A percentile compares a stretch with the other conserved stretches of the same genome.
Conservation (phyloP, 2,888 invertebrate species). For the Petrophora chlorosata region DNA sequence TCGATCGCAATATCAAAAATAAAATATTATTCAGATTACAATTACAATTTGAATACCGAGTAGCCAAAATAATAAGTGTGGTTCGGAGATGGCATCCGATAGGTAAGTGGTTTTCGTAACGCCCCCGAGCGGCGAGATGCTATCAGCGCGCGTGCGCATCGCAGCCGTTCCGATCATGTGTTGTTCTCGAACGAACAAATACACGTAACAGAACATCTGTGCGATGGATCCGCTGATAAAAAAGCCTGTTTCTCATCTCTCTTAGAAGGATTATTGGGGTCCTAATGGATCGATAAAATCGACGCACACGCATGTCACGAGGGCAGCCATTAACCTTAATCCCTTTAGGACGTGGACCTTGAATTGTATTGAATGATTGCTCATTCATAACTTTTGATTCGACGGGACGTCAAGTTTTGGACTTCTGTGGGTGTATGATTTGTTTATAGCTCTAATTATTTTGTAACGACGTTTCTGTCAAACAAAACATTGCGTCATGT, state of each 20-base stretch:
- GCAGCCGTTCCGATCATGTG: constrained; percentile 51
- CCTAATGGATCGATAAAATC: constrained; percentile 65
- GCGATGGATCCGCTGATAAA: constrained; percentile 53
- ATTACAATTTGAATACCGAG: constrained; percentile 66
- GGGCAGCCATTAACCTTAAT: constrained; percentile 70
- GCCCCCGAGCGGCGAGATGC: constrained; percentile 72
- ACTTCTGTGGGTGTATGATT: constrained; percentile 19
- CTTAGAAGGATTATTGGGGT: constrained; percentile 46
- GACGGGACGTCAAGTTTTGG: constrained; percentile 50
- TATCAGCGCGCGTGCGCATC: constrained; percentile 68
- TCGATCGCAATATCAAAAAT: constrained; percentile 51
- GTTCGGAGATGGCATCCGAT: constrained; percentile 72
- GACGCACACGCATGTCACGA: constrained; percentile 43
- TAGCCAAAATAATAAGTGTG: constrained; percentile 76
- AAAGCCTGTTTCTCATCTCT: constrained; percentile 58
- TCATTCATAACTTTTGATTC: constrained; percentile 47
- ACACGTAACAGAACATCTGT: constrained; percentile 62
- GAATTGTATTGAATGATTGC: constrained; percentile 41
- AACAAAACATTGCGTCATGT: constrained; percentile 7
- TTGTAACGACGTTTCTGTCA: constrained; percentile 4
- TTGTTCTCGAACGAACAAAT: constrained; percentile 55
- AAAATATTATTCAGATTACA: constrained; percentile 48
- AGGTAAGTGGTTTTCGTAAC: constrained; percentile 81
- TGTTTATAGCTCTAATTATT: constrained; percentile 25
- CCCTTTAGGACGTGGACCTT: constrained; percentile 71